phyloP scores from a whole-genome alignment of 2,888 invertebrate species.

The Coenonympha arcania region DNA sequence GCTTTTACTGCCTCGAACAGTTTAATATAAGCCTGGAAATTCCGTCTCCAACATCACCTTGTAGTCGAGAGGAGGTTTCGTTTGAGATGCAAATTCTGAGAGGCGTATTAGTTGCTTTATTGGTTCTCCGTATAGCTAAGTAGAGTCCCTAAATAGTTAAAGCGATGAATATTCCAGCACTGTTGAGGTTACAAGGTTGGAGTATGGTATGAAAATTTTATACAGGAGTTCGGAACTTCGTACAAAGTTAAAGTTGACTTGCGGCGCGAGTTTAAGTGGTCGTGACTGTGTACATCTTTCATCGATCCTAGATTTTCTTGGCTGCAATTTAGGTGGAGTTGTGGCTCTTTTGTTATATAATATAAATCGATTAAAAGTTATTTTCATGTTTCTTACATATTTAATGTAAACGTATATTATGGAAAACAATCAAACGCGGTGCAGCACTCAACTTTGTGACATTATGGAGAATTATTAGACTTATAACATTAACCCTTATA shows the following conservation, averaged over 20 bases:
- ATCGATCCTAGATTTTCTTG: neutral
- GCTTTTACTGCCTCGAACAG: constrained; percentile 6
- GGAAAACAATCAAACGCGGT: too few relatives aligned
- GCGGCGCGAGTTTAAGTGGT: neutral
- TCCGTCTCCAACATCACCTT: constrained; percentile 8
- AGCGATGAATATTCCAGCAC: constrained; percentile 7
- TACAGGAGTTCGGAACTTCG: constrained; percentile 3
- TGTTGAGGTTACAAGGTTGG: constrained; percentile 1
- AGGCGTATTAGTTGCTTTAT: constrained; percentile 62
- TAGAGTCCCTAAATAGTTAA: constrained; percentile 9
- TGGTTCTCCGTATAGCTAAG: constrained; percentile 39
- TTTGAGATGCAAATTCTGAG: constrained; percentile 63
- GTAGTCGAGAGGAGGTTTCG: constrained; percentile 29
- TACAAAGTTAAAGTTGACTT: neutral
- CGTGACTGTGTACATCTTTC: neutral
- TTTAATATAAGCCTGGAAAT: constrained; percentile 10
- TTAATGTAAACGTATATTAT: too few relatives aligned
- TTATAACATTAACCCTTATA: too few relatives aligned
- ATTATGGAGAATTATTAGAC: too few relatives aligned
- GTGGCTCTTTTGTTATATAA: too few relatives aligned
- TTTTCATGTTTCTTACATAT: too few relatives aligned
- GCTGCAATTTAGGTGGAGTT: too few relatives aligned
- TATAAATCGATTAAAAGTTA: too few relatives aligned
- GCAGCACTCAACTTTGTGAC: too few relatives aligned
- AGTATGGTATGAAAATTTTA: constrained; percentile 5